Evolutionary conservation across 2,888 invertebrate species (phyloP).

Genomic region (Pterostichus niger): DNA sequence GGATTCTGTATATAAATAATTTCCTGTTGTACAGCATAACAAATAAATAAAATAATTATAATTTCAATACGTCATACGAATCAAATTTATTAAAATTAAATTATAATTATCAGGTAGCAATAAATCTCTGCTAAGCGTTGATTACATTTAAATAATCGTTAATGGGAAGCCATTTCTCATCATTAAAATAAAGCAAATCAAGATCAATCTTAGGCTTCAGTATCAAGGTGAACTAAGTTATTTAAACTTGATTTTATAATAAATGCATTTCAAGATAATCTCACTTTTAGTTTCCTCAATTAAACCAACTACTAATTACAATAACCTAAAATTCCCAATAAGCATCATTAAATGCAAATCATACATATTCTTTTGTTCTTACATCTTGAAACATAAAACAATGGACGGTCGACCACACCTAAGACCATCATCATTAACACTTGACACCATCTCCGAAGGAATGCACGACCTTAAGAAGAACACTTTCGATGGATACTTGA

Average conservation of each 20-base stretch:
- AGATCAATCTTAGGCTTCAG: constrained; percentile 19
- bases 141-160: too few relatives aligned
- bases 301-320: not conserved
- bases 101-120: too few relatives aligned
- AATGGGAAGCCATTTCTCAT: too few relatives aligned
- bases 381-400: constrained; percentile 33
- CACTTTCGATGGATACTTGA: not conserved
- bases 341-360: constrained; percentile 15
- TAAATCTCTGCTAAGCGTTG: too few relatives aligned
- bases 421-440: constrained; percentile 33
- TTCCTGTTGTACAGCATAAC: too few relatives aligned
- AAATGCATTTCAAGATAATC: not conserved
- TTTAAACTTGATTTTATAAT: too few relatives aligned
- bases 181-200: too few relatives aligned
- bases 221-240: not conserved
- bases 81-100: too few relatives aligned
- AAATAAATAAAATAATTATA: too few relatives aligned
- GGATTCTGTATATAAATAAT: too few relatives aligned
- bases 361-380: constrained; percentile 41
- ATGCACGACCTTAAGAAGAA: constrained; percentile 40
- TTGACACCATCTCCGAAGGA: constrained; percentile 32
- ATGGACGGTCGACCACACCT: constrained; percentile 37
- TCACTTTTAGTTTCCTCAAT: not conserved
- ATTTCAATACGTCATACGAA: too few relatives aligned
- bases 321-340: constrained; percentile 1